Conservation (phyloP, 2,113 vertebrate genomes). For the Tragelaphus strepsiceros region DNA sequence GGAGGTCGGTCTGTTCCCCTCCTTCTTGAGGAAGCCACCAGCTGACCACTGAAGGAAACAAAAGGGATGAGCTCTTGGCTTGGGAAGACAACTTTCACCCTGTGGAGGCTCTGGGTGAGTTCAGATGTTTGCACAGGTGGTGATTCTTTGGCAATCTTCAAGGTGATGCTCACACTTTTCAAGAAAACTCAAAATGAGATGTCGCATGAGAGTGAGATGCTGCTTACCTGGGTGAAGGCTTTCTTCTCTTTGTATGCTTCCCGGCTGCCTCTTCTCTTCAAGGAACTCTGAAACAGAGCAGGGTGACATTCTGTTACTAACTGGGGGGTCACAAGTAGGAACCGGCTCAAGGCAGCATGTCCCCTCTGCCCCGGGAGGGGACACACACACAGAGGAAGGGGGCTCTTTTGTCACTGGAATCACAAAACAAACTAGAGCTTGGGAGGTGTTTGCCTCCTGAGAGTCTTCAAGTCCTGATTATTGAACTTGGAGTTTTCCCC, state of each 20-base stretch:
- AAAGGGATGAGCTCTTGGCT: fast-evolving
- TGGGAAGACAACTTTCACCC: constrained; percentile 17
- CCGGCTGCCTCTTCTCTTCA: constrained; percentile 93
- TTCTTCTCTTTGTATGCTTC: constrained; percentile 97
- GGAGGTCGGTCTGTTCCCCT: constrained; percentile 60
- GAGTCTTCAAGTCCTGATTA: background rate
- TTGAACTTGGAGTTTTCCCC: background rate
- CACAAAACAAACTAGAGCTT: background rate
- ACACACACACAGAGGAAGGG: background rate
- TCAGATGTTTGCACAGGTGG: constrained; percentile 31
- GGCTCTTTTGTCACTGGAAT: background rate
- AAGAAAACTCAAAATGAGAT: constrained; percentile 4
- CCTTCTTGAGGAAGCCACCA: constrained; percentile 32
- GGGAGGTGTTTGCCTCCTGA: background rate
- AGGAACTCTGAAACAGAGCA: constrained; percentile 86
- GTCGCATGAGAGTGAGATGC: background rate
- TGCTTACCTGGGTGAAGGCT: constrained; percentile 87
- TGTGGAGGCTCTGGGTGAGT: constrained; percentile 33
- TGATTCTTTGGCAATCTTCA: constrained; percentile 32
- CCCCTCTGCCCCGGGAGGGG: background rate
- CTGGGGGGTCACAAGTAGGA: background rate
- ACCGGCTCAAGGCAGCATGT: fast-evolving
- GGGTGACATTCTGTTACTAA: constrained; percentile 49
- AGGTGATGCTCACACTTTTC: background rate
- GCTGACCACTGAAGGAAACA: background rate